phyloP scores from a whole-genome alignment of 2,113 vertebrate genomes.

The Podiceps cristatus region DNA sequence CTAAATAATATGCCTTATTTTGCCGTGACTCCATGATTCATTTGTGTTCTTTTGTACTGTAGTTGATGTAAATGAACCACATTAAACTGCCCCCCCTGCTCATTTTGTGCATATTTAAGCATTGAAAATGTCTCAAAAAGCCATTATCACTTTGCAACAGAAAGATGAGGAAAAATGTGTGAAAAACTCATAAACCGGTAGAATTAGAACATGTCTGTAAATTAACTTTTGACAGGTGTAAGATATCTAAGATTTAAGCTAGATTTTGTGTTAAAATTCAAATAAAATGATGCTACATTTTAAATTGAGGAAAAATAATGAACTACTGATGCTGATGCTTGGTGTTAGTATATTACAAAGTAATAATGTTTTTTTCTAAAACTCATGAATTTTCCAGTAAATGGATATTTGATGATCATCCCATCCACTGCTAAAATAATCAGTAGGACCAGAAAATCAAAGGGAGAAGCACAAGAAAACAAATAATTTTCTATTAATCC shows the following conservation, averaged over 20 bases:
- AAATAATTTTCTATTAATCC: neutral
- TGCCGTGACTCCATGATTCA: neutral
- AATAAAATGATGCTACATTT: neutral
- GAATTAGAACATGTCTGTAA: neutral
- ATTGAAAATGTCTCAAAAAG: conserved; percentile 29
- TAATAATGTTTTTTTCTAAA: neutral
- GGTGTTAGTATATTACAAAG: neutral
- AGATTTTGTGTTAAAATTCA: neutral
- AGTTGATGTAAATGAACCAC: conserved; percentile 38
- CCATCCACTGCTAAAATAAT: neutral
- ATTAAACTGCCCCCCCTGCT: conserved; percentile 32
- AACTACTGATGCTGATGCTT: neutral
- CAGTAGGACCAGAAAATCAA: neutral
- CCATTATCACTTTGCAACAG: neutral
- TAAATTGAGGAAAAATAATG: neutral
- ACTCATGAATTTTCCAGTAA: neutral
- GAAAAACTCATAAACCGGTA: neutral
- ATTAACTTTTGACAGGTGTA: neutral
- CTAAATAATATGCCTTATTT: conserved; percentile 14
- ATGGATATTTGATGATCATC: neutral
- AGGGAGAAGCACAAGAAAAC: neutral
- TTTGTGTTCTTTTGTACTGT: conserved; percentile 9
- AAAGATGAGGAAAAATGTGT: neutral
- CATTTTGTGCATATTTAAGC: conserved; percentile 25
- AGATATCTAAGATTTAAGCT: neutral